These are phyloP conservation scores for Galbula dea DNA, from an alignment of 2,113 vertebrate genomes.

Conservation along the genomic window DNA sequence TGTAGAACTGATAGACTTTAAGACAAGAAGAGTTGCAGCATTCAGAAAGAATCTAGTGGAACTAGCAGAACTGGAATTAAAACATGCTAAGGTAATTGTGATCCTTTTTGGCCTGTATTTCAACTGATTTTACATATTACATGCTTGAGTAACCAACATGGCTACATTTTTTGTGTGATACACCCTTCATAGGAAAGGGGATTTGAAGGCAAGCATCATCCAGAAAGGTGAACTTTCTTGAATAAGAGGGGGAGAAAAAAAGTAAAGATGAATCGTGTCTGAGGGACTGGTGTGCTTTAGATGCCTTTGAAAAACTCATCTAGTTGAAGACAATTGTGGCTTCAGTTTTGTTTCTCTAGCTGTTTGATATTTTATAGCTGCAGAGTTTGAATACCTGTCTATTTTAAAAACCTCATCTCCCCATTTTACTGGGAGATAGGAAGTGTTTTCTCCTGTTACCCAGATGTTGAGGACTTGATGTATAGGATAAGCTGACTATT, in stretches of 20 bases:
- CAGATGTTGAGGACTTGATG: neutral
- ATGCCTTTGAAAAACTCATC: neutral
- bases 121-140: neutral
- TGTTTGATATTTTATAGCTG: neutral
- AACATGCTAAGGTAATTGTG: slow-evolving; percentile 92
- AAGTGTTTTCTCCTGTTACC: neutral
- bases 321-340: neutral
- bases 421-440: neutral
- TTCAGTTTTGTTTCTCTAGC: neutral
- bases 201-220: neutral
- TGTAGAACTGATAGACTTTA: slow-evolving; percentile 95
- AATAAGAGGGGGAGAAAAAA: neutral
- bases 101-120: neutral
- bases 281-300: neutral
- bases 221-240: neutral
- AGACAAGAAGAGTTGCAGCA: slow-evolving; percentile 95
- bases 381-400: neutral
- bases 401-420: neutral
- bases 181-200: neutral
- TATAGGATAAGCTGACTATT: neutral
- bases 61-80: slow-evolving; percentile 96
- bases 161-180: neutral
- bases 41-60: slow-evolving; percentile 99
- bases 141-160: neutral
- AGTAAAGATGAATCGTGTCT: neutral